phyloP scores from a whole-genome alignment of 1,140 invertebrate genomes.

The Anoplophora glabripennis region DNA sequence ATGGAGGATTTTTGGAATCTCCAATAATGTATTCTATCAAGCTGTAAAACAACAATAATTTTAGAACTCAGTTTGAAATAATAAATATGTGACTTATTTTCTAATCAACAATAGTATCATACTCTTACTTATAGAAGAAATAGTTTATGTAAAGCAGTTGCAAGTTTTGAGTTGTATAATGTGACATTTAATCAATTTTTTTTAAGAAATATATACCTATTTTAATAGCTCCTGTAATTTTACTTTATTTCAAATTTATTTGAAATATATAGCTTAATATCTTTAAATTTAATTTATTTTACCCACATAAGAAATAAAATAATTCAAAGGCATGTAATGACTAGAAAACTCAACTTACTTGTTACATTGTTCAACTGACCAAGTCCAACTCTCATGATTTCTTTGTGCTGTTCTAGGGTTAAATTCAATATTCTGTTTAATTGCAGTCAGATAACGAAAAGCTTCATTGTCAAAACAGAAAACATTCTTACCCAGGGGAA shows the following conservation, averaged over 20 bases:
- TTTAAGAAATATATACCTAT: too few species aligned
- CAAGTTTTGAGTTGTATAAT: too few species aligned
- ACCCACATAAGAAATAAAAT: too few species aligned
- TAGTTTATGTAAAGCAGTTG: too few species aligned
- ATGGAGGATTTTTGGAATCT: constrained; percentile 15
- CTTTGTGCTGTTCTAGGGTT: constrained; percentile 5
- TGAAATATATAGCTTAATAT: too few species aligned
- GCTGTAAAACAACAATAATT: constrained; percentile 26
- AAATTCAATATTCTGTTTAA: constrained; percentile 29
- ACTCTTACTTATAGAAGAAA: too few species aligned
- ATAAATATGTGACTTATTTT: too few species aligned
- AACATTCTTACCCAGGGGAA: constrained; percentile 31
- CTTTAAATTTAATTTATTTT: too few species aligned
- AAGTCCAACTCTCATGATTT: constrained; percentile 37
- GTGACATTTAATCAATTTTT: too few species aligned
- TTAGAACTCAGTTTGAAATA: neutral
- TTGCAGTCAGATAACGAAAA: constrained; percentile 37
- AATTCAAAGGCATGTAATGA: neutral
- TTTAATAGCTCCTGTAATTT: too few species aligned
- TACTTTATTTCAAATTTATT: too few species aligned
- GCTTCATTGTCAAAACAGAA: constrained; percentile 45
- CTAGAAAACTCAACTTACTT: constrained; percentile 31
- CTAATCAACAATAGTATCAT: too few species aligned
- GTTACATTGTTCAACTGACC: constrained; percentile 35
- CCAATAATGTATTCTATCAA: constrained; percentile 36